These are phyloP conservation scores for Darwinula stevensoni DNA, from an alignment of 2,888 invertebrate species.

Conservation along the genomic window DNA sequence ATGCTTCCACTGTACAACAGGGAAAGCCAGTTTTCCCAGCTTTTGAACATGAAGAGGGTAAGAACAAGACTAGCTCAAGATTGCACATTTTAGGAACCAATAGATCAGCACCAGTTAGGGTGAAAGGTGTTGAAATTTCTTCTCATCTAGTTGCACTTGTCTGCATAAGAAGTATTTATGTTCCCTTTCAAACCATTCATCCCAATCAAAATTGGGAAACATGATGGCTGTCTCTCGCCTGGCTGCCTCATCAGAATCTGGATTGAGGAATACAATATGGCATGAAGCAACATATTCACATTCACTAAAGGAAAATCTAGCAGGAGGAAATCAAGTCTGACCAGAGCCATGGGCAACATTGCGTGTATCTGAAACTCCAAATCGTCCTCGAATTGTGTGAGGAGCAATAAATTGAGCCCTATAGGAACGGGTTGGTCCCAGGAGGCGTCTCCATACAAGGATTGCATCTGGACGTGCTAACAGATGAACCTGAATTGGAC, in stretches of 20 bases:
- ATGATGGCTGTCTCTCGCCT: not conserved
- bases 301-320: not conserved
- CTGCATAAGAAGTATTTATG: too few relatives aligned
- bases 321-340: constrained; percentile 15
- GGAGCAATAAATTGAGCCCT: constrained; percentile 48
- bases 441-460: constrained; percentile 40
- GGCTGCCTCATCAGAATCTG: not conserved
- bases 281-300: not conserved
- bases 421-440: constrained; percentile 71
- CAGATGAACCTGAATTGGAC: constrained; percentile 47
- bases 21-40: too few relatives aligned
- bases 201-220: not conserved
- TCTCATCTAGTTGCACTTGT: too few relatives aligned
- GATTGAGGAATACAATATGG: not conserved
- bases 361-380: constrained; percentile 72
- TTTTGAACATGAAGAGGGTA: too few relatives aligned
- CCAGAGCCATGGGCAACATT: constrained; percentile 87
- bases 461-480: constrained; percentile 42
- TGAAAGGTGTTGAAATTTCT: too few relatives aligned
- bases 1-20: too few relatives aligned
- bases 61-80: too few relatives aligned
- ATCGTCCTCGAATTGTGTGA: constrained; percentile 42
- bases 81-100: too few relatives aligned
- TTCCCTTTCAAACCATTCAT: too few relatives aligned
- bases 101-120: too few relatives aligned